These are phyloP conservation scores for Atta colombica DNA, from an alignment of 1,140 invertebrate genomes.

Conservation along the genomic window DNA sequence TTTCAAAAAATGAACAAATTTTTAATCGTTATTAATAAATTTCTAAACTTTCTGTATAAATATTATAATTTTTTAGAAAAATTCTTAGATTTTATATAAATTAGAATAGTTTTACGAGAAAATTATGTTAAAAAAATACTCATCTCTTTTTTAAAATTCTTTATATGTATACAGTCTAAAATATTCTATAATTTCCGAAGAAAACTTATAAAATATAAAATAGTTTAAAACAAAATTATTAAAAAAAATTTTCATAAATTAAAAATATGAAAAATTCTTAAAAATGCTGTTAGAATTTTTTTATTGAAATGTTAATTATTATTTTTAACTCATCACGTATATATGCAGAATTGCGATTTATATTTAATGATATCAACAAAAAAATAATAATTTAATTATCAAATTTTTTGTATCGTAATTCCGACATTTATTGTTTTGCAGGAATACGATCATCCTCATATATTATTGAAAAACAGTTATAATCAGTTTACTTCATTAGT, in stretches of 20 bases:
- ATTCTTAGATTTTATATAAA: too few relatives aligned
- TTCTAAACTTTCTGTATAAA: too few relatives aligned
- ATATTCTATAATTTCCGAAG: too few relatives aligned
- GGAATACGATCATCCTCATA: conserved; percentile 89
- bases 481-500: conserved; percentile 90
- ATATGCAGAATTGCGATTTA: background rate
- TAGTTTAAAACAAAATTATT: too few relatives aligned
- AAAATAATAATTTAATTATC: background rate
- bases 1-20: background rate
- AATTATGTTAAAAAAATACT: too few relatives aligned
- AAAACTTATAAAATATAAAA: too few relatives aligned
- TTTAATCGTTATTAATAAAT: too few relatives aligned
- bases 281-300: background rate
- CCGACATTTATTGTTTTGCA: conserved; percentile 78
- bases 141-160: too few relatives aligned
- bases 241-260: background rate
- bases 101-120: too few relatives aligned
- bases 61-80: too few relatives aligned
- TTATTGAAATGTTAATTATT: background rate
- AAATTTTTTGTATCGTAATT: background rate
- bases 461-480: conserved; percentile 86
- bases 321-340: background rate
- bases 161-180: too few relatives aligned
- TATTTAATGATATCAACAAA: background rate
- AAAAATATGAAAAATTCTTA: background rate